Percentiles rank a stretch among this genome's conserved stretches.
Evolutionary conservation across 2,797 vertebrate genomes (phyloP).

Genomic region (Microhierax caerulescens): DNA sequence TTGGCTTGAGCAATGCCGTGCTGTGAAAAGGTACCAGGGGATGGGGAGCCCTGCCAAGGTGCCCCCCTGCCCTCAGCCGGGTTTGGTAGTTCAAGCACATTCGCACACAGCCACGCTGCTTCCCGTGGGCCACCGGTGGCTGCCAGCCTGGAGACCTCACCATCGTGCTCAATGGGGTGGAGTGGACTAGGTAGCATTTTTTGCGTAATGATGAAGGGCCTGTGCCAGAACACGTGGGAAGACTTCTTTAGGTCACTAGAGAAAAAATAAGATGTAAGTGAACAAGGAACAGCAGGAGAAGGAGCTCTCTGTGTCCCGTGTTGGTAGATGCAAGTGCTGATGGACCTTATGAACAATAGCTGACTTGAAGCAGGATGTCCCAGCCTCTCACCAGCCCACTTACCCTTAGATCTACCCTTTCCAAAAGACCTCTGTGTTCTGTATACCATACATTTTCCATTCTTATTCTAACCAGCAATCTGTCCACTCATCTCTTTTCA

Average conservation of each 20-base stretch:
- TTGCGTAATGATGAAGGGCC: not conserved
- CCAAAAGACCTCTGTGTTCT: not conserved
- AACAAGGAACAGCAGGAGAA: not conserved
- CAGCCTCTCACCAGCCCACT: not conserved
- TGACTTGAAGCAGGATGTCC: not conserved
- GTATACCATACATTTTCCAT: not conserved
- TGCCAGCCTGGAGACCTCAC: not conserved
- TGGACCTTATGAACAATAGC: not conserved
- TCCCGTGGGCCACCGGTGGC: fast-evolving
- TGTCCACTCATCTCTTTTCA: not conserved
- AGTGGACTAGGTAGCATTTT: not conserved
- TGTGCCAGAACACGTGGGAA: not conserved
- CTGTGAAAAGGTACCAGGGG: not conserved
- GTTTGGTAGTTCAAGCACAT: not conserved
- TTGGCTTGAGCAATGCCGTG: fast-evolving
- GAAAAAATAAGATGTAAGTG: not conserved
- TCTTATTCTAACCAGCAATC: not conserved
- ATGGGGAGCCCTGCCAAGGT: not conserved
- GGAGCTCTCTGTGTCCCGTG: not conserved
- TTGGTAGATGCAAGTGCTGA: not conserved
- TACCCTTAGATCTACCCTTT: not conserved
- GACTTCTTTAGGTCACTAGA: not conserved
- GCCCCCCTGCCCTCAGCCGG: not conserved
- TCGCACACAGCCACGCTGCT: not conserved
- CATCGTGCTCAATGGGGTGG: not conserved